Evolutionary conservation across 2,113 vertebrate genomes (phyloP), one percentile per base, ranked within the genome.

Genomic region (Callospermophilus lateralis): DNA sequence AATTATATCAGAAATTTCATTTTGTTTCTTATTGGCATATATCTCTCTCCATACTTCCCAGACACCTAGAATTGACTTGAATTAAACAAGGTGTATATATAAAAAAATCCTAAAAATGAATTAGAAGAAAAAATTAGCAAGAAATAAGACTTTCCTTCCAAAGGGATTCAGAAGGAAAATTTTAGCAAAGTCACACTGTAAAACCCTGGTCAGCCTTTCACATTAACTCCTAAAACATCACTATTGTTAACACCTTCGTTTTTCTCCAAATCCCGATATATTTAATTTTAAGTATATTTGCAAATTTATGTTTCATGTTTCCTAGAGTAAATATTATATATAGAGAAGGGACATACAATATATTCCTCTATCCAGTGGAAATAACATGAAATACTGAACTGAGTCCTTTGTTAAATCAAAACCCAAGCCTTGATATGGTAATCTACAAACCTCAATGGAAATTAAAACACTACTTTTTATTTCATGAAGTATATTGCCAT

Each of bases 1-100:
- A 92, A 74, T 78, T 70, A 90, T 19, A 30, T 39, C 48, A 86
- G 37, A 76, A 90, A 28, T 92, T 88, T 93, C 6, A 72, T 84
- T 83, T 39, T 93, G 26, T 70, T 76, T 84, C 77, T 80, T 70
- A 42, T 48, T 80, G 45, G 24, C 22, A 48, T 32, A 70, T 39
- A 63, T 37, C 4, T n/a, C 12, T 42, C 6, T 48, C 9, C 61
- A 79, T 32, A 55, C 11, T 78, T 53, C 26, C 15, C 51, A 86
- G 3, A 39, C 79, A 74, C 65, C 65, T 92, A 92, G 16, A 73
- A 68, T 93, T 61, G 37, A 89, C 83, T 2, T 68, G 42, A 92
- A 76, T 48, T 74, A 87, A 58, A 37, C 34, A 94, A n/a, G n/a
- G n/a, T n/a, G n/a, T n/a, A n/a, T n/a, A n/a, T n/a, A n/a, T n/a